Evolutionary conservation across 2,797 vertebrate genomes (phyloP).

Genomic region (Sarcoramphus papa): DNA sequence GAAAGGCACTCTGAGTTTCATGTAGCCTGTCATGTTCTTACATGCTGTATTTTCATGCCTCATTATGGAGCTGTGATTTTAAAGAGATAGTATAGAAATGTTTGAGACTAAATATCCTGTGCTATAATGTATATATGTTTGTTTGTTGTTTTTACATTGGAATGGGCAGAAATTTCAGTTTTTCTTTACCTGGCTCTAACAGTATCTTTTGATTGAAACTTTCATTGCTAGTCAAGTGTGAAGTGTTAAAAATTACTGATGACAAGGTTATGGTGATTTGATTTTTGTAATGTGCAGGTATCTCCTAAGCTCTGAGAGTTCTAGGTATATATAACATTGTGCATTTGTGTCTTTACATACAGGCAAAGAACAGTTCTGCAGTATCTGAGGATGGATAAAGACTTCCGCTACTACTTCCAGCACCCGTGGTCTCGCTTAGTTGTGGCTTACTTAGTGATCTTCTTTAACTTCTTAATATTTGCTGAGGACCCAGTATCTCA

Average conservation of each 20-base stretch:
- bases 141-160: background rate
- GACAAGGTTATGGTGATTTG: background rate
- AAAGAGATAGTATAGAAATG: background rate
- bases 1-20: background rate
- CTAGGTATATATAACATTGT: background rate
- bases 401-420: constrained; percentile 97
- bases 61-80: background rate
- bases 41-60: background rate
- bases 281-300: background rate
- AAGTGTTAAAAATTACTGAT: background rate
- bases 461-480: constrained; percentile 98
- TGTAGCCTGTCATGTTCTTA: background rate
- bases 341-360: constrained; percentile 34
- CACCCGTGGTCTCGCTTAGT: constrained; percentile 95
- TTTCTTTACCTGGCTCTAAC: background rate
- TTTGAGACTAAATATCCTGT: background rate
- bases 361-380: constrained; percentile 71
- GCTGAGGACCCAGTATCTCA: constrained; percentile 96
- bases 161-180: background rate
- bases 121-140: background rate
- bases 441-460: constrained; percentile 96
- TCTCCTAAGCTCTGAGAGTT: background rate
- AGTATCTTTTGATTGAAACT: background rate
- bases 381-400: constrained; percentile 85
- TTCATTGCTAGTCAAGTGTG: background rate